A percentile compares a stretch with the other conserved stretches of the same genome.
Evolutionary conservation across 30 jellyfish, hydroid and myxozoan genomes (phyloP).

Genomic region (Hydractinia echinata): DNA sequence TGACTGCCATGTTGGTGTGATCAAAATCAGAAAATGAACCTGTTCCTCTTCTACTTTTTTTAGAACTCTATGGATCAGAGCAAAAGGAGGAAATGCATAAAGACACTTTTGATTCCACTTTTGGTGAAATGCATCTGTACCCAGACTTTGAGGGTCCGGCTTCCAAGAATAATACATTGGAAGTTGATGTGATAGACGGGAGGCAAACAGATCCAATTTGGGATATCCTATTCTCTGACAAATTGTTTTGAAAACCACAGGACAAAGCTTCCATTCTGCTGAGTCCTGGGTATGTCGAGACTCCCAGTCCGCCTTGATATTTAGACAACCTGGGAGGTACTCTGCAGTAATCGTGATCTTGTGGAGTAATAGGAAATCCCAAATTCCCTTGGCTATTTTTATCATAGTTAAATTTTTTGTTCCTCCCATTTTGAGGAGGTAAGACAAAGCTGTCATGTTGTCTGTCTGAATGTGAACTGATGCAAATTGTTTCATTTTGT

Average conservation of each 20-base stretch:
- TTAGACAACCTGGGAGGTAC: background rate
- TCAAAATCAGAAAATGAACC: background rate
- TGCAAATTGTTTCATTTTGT: background rate
- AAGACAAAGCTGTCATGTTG: too few relatives aligned
- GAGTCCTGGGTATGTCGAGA: background rate
- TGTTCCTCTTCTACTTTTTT: background rate
- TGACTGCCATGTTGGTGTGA: constrained; percentile 13
- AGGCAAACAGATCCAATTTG: background rate
- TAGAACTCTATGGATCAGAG: too few relatives aligned
- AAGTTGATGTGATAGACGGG: background rate
- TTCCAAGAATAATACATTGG: background rate
- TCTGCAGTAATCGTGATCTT: constrained; percentile 15
- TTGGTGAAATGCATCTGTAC: constrained; percentile 12
- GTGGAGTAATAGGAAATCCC: background rate
- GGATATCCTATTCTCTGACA: background rate
- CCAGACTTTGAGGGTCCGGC: background rate
- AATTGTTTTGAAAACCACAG: background rate
- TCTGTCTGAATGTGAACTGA: background rate
- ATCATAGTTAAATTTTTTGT: too few relatives aligned
- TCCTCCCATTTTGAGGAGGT: too few relatives aligned
- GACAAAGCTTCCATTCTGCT: constrained; percentile 3
- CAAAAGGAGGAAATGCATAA: constrained; percentile 13
- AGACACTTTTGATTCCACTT: background rate
- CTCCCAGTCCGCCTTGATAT: background rate
- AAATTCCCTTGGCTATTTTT: background rate